These are phyloP conservation scores for Dendrolimus kikuchii DNA, from an alignment of 1,140 invertebrate species.

Conservation along the genomic window DNA sequence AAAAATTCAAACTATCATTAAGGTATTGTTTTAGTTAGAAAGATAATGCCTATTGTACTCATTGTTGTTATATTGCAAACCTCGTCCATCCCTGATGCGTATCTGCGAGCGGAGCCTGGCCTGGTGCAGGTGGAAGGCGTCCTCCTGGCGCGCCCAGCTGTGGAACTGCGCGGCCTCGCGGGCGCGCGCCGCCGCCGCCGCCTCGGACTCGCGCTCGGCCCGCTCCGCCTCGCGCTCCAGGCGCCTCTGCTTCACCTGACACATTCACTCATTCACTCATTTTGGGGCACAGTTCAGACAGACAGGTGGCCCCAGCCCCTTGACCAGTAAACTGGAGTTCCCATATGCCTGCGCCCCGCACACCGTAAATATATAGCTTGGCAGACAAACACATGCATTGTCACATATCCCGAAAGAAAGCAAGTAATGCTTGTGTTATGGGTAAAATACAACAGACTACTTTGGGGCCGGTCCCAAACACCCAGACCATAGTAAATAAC, in stretches of 20 bases:
- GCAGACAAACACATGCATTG: too few relatives aligned
- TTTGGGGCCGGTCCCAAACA: too few relatives aligned
- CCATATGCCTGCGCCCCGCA: too few relatives aligned
- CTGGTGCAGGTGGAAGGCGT: conserved; percentile 93
- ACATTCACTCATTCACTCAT: not conserved
- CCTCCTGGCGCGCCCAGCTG: conserved; percentile 96
- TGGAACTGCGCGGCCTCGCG: conserved; percentile 96
- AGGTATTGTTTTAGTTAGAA: not conserved
- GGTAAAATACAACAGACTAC: too few relatives aligned
- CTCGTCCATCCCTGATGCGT: conserved; percentile 93
- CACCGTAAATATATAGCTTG: too few relatives aligned
- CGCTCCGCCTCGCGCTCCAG: conserved; percentile 92
- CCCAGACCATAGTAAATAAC: too few relatives aligned
- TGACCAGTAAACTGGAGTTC: too few relatives aligned
- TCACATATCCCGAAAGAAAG: too few relatives aligned
- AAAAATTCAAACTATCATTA: too few relatives aligned
- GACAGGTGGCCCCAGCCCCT: too few relatives aligned
- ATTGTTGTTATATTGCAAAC: conserved; percentile 34
- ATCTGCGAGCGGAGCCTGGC: conserved; percentile 93
- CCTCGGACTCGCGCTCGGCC: conserved; percentile 92
- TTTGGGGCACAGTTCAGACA: too few relatives aligned
- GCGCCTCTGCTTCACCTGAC: conserved; percentile 88
- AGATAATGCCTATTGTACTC: not conserved
- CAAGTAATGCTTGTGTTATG: too few relatives aligned
- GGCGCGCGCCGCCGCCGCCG: conserved; percentile 88